Conservation (phyloP, 2,113 vertebrate genomes). For the Potamarius usumacintae region DNA sequence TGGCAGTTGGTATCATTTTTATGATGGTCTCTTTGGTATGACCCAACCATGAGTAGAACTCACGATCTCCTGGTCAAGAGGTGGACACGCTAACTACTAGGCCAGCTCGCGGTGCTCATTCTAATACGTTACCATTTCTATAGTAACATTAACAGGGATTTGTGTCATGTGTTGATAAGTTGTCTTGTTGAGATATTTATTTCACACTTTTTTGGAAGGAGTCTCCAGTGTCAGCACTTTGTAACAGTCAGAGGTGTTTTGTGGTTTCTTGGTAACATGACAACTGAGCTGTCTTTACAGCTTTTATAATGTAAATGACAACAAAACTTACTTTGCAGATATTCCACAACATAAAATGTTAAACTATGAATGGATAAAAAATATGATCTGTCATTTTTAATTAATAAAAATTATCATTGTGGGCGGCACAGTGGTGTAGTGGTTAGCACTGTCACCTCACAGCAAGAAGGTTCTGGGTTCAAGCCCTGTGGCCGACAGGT, state of each 20-base stretch:
- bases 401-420: too few relatives aligned
- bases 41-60: too few relatives aligned
- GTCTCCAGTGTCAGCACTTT: background rate
- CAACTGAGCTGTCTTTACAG: background rate
- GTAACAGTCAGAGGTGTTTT: background rate
- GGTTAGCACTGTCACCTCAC: too few relatives aligned
- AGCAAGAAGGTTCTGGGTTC: too few relatives aligned
- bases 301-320: background rate
- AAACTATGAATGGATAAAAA: background rate
- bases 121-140: background rate
- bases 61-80: too few relatives aligned
- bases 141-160: background rate
- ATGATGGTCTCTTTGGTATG: too few relatives aligned
- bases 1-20: too few relatives aligned
- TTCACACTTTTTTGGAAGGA: background rate
- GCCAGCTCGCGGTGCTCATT: background rate
- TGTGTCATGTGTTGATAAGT: background rate
- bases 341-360: background rate
- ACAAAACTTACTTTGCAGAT: background rate
- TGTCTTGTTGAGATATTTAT: background rate
- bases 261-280: background rate
- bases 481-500: too few relatives aligned
- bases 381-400: too few relatives aligned
- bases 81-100: too few relatives aligned
- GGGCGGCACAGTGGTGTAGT: too few relatives aligned